A percentile compares a stretch with the other conserved stretches of the same genome.
Evolutionary conservation across 2,797 vertebrate genomes (phyloP).

Genomic region (Vireo griseus): DNA sequence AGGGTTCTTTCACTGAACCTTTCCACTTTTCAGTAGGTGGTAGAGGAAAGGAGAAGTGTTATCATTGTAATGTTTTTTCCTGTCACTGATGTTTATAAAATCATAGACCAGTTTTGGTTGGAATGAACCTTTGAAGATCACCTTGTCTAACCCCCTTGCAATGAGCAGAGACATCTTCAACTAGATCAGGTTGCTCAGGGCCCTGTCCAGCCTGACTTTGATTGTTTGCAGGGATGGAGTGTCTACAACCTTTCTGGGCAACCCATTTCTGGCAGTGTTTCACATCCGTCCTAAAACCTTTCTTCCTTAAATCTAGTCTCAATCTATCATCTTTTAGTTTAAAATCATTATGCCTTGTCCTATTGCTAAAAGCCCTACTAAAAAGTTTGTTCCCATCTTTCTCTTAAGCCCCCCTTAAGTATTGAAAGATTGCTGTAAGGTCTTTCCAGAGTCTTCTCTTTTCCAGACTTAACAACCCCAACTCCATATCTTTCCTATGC

Average conservation of each 20-base stretch:
- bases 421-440: background rate
- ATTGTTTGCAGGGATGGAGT: background rate
- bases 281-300: background rate
- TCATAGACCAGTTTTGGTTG: background rate
- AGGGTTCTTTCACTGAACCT: background rate
- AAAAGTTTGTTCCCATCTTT: background rate
- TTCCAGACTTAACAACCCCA: background rate
- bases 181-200: background rate
- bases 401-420: background rate
- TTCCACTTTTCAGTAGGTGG: background rate
- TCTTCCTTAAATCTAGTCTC: background rate
- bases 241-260: background rate
- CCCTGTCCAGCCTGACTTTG: accelerated
- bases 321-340: background rate
- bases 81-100: background rate
- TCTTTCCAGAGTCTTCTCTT: background rate
- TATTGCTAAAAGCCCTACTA: background rate
- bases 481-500: background rate
- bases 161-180: background rate
- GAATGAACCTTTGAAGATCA: background rate
- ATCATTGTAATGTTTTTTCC: background rate
- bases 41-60: background rate
- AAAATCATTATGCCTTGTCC: background rate
- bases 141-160: background rate
- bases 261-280: background rate